Evolutionary conservation across 2,888 invertebrate species (phyloP).

Genomic region (Blastobasis adustella): DNA sequence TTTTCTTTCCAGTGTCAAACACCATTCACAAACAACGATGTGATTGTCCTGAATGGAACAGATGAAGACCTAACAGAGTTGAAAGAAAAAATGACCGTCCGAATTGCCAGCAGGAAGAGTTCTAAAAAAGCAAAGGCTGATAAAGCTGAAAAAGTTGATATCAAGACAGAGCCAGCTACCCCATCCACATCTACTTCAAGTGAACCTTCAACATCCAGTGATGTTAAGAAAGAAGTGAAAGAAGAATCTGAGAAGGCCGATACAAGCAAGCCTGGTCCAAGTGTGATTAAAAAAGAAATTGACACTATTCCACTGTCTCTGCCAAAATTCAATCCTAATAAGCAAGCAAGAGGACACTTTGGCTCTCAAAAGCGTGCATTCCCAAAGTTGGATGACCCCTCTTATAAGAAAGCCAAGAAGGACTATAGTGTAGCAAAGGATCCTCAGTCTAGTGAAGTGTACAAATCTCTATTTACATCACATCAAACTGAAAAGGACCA

Average conservation of each 20-base stretch:
- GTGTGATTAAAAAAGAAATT: slow-evolving; percentile 52
- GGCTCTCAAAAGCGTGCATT: slow-evolving; percentile 58
- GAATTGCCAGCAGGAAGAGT: slow-evolving; percentile 80
- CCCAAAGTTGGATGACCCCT: slow-evolving; percentile 75
- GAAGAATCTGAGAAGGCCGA: slow-evolving; percentile 32
- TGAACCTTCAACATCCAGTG: slow-evolving; percentile 18
- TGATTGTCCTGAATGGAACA: slow-evolving; percentile 91
- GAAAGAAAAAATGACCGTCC: slow-evolving; percentile 77
- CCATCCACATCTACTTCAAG: neutral
- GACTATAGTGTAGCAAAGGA: slow-evolving; percentile 93
- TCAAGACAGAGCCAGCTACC: slow-evolving; percentile 29
- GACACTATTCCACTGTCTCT: slow-evolving; percentile 62
- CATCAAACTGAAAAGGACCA: slow-evolving; percentile 92
- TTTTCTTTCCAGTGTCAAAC: slow-evolving; percentile 80
- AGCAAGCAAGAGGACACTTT: slow-evolving; percentile 57
- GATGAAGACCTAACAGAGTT: slow-evolving; percentile 84
- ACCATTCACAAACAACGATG: slow-evolving; percentile 83
- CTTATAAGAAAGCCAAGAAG: slow-evolving; percentile 84
- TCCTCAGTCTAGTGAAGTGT: slow-evolving; percentile 91
- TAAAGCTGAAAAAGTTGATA: slow-evolving; percentile 32
- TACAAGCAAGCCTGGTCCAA: slow-evolving; percentile 23
- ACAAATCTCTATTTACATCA: slow-evolving; percentile 95
- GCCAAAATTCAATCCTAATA: slow-evolving; percentile 61
- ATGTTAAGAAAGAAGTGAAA: slow-evolving; percentile 42
- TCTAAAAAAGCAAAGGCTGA: slow-evolving; percentile 75